Percentiles rank a stretch among this genome's conserved stretches.
These are phyloP conservation scores for Moxostoma hubbsi DNA, from an alignment of 2,797 vertebrate species.

Conservation along the genomic window DNA sequence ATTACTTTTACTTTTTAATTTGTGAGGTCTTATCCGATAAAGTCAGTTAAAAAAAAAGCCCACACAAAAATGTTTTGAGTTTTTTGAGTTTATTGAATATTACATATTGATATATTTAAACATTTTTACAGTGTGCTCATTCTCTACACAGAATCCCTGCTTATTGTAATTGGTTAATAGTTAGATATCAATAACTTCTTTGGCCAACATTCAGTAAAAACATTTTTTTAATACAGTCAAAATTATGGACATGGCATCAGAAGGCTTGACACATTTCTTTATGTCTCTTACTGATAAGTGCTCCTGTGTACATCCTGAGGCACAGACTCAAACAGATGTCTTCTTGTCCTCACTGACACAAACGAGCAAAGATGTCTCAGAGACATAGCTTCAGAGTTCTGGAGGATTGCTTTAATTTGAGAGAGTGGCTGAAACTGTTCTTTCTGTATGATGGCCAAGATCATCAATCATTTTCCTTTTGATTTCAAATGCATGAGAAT, in stretches of 20 bases:
- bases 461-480: constrained; percentile 60
- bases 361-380: constrained; percentile 8
- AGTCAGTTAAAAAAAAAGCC: too few species aligned
- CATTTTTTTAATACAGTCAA: background rate
- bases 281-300: constrained; percentile 17
- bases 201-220: background rate
- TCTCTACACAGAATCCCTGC: constrained; percentile 19
- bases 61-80: too few species aligned
- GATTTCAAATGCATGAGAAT: constrained; percentile 57
- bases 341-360: constrained; percentile 13
- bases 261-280: constrained; percentile 45
- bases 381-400: constrained; percentile 34
- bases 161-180: constrained; percentile 39
- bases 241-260: constrained; percentile 36
- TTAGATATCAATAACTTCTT: constrained; percentile 38
- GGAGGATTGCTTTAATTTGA: constrained; percentile 47
- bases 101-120: too few species aligned
- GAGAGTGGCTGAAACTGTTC: constrained; percentile 48
- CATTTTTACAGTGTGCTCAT: background rate
- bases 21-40: too few species aligned
- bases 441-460: constrained; percentile 50
- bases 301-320: constrained; percentile 20
- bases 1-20: too few species aligned
- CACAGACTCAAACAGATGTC: background rate
- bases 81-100: too few species aligned